Percentiles rank a stretch among this genome's conserved stretches.
phyloP scores from a whole-genome alignment of 2,113 vertebrate genomes.

The Lepidothrix coronata region DNA sequence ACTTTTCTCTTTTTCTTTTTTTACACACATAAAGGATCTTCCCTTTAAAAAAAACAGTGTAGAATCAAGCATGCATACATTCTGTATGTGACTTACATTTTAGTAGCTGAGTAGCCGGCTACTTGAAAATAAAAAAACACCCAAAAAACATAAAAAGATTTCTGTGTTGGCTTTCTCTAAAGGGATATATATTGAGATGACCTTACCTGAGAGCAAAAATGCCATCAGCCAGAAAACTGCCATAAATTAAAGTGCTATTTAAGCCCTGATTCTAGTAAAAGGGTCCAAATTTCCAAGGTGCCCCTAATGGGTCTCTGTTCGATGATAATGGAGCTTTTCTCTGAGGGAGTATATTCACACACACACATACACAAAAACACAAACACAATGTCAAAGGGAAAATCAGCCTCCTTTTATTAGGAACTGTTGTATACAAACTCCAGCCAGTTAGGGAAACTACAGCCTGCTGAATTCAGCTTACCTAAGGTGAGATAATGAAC shows the following conservation, averaged over 20 bases:
- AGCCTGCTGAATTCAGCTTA: slow-evolving; percentile 12
- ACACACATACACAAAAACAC: background rate
- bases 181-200: slow-evolving; percentile 48
- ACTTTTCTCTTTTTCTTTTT: slow-evolving; percentile 41
- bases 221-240: slow-evolving; percentile 51
- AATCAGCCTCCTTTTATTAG: background rate
- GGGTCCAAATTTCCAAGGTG: slow-evolving; percentile 70
- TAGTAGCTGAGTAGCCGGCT: slow-evolving; percentile 51
- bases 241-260: slow-evolving; percentile 64
- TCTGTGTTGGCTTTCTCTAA: slow-evolving; percentile 13
- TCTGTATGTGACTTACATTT: slow-evolving; percentile 63
- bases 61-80: slow-evolving; percentile 43
- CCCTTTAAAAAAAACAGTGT: slow-evolving; percentile 41
- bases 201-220: slow-evolving; percentile 69
- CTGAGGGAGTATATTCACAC: background rate
- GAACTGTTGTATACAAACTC: background rate
- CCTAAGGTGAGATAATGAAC: slow-evolving; percentile 28
- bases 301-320: slow-evolving; percentile 37
- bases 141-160: background rate
- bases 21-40: slow-evolving; percentile 62
- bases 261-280: slow-evolving; percentile 50
- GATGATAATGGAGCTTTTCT: slow-evolving; percentile 36
- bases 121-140: slow-evolving; percentile 46
- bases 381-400: background rate
- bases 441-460: background rate